Conservation (phyloP, 2,797 vertebrate genomes). For the Danio tinwini region DNA sequence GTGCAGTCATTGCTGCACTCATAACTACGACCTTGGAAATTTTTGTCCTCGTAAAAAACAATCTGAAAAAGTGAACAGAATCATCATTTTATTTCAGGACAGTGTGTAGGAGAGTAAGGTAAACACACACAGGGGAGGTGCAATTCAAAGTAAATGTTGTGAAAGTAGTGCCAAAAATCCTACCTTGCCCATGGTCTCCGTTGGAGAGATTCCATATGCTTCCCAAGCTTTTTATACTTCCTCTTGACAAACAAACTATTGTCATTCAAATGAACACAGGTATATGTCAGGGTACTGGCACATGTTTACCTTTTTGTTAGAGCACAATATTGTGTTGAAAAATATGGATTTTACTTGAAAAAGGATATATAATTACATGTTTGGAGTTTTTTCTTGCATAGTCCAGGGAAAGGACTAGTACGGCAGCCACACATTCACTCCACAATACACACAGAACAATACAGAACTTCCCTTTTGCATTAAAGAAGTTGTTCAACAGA, state of each 20-base stretch:
- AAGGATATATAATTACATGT: constrained; percentile 77
- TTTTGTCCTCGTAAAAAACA: constrained; percentile 83
- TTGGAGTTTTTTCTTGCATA: constrained; percentile 78
- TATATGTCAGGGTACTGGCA: constrained; percentile 77
- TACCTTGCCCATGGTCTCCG: constrained; percentile 84
- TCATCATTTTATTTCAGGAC: neutral
- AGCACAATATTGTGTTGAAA: constrained; percentile 77
- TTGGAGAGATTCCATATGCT: constrained; percentile 82
- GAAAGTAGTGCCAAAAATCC: constrained; percentile 65
- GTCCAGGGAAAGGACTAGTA: constrained; percentile 82
- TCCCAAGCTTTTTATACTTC: constrained; percentile 82
- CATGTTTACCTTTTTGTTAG: constrained; percentile 80
- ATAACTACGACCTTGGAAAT: constrained; percentile 84
- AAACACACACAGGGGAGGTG: constrained; percentile 4
- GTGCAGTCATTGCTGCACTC: constrained; percentile 84
- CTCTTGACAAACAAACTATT: constrained; percentile 82
- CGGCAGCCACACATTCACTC: constrained; percentile 74
- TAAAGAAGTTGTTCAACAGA: constrained; percentile 76
- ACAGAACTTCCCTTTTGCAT: constrained; percentile 78
- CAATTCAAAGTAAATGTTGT: constrained; percentile 21
- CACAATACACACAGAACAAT: constrained; percentile 80
- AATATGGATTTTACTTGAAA: constrained; percentile 81
- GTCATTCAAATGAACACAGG: constrained; percentile 80
- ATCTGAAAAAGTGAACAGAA: constrained; percentile 68
- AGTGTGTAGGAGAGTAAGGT: neutral